Evolutionary conservation across 2,888 invertebrate genomes (phyloP), one percentile per base, ranked within the genome.

Genomic region (Poecilus cupreus): DNA sequence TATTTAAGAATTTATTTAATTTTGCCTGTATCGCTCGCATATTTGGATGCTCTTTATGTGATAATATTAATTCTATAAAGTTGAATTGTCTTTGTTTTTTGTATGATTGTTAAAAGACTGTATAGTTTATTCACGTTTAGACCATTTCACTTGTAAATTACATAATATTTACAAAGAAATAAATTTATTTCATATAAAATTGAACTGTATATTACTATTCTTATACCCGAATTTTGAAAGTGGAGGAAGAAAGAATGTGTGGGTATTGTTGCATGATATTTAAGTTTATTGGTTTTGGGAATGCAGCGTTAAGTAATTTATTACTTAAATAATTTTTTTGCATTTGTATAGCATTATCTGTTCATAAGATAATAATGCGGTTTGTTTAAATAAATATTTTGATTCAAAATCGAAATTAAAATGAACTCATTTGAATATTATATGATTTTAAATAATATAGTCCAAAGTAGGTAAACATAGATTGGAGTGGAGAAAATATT

Each of bases 51-150:
- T 16, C 16, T 64, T 64, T 26, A 32, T 64, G 64, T 68, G 64
- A 68, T 68, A 37, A 32, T 68, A 32, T 68, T 68, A 22, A 24
- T n/a, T 60, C 24, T 32, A 32, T 18, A n/a, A 60, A 60, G 26
- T 60, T 60, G 26, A 13, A 5, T 26, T 26, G n/a, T 13, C 16
- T 68, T 37, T 68, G 10, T 37, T 68, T 68, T 68, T 37, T 37
- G 32, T 32, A 18, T 37, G 18, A 39, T 68, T 68, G 64, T 68
- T 68, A 68, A 68, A 68, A 68, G 64, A 68, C 64, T 68, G 37
- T 68, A 68, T 68, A 68, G 37, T 68, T 68, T 68, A 60, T 60
- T 24, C 60, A 60, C 5, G 26, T 2, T 60, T 60, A 60, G 60
- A n/a, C 1, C n/a, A 26, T 13, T 60, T 60, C 13, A 22, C 13